These are phyloP conservation scores for Samia ricini DNA, from an alignment of 1,140 invertebrate species.

Conservation along the genomic window DNA sequence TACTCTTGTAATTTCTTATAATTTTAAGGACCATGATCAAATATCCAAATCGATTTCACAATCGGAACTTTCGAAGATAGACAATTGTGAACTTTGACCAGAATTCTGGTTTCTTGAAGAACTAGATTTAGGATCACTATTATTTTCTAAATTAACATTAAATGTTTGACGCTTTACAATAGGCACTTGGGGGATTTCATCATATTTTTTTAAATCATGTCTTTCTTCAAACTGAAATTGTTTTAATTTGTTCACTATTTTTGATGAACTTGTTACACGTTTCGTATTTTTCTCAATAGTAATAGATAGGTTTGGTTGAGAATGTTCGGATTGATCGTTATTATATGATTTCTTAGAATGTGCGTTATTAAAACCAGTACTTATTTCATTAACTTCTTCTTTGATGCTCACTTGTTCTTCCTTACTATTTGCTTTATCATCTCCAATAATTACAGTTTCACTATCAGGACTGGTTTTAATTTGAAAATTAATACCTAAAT, in stretches of 20 bases:
- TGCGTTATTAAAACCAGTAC: not conserved
- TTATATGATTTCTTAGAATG: not conserved
- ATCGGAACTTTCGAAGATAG: slow-evolving; percentile 73
- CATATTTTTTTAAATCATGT: slow-evolving; percentile 49
- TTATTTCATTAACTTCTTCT: not conserved
- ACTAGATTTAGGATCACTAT: slow-evolving; percentile 8
- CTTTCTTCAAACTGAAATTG: slow-evolving; percentile 60
- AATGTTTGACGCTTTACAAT: slow-evolving; percentile 8
- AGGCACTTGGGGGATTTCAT: slow-evolving; percentile 29
- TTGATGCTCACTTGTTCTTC: not conserved
- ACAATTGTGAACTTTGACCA: slow-evolving; percentile 56
- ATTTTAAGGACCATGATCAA: slow-evolving; percentile 27
- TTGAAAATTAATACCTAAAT: slow-evolving; percentile 57
- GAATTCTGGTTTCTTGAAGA: slow-evolving; percentile 14
- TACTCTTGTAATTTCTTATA: not conserved
- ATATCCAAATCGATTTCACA: slow-evolving; percentile 74
- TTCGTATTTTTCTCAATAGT: slow-evolving; percentile 7
- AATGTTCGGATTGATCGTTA: not conserved
- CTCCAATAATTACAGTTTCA: slow-evolving; percentile 6
- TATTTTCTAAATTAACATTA: not conserved
- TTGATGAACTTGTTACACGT: slow-evolving; percentile 13
- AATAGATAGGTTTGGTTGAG: not conserved
- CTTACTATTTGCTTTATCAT: slow-evolving; percentile 21
- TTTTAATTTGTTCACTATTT: slow-evolving; percentile 54
- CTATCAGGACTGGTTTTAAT: slow-evolving; percentile 23